These are phyloP conservation scores for Argopecten irradians DNA, from an alignment of 1,140 invertebrate genomes.

Conservation along the genomic window DNA sequence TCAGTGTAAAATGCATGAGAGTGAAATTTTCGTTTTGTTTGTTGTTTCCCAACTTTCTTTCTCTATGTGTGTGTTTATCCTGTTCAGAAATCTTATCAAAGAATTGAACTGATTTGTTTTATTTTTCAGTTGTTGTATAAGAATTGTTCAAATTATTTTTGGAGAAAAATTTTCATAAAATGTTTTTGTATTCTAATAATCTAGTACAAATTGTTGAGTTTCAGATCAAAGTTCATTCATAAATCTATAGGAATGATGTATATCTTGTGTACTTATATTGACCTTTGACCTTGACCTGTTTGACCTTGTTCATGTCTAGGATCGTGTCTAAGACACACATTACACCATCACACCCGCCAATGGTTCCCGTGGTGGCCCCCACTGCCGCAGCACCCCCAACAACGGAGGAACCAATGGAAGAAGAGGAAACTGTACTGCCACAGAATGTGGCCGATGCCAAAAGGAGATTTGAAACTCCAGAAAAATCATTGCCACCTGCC, in stretches of 20 bases:
- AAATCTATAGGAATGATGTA: neutral
- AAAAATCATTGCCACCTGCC: constrained; percentile 39
- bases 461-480: constrained; percentile 46
- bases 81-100: neutral
- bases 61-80: neutral
- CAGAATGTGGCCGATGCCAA: constrained; percentile 52
- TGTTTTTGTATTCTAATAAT: no score
- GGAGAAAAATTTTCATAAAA: no score
- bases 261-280: neutral
- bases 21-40: neutral
- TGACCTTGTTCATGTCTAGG: neutral
- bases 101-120: no score
- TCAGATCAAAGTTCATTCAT: no score
- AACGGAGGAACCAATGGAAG: constrained; percentile 47
- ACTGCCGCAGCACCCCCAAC: constrained; percentile 20
- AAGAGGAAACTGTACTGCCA: constrained; percentile 47
- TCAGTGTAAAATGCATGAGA: neutral
- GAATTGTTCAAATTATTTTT: no score
- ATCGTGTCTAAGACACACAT: neutral
- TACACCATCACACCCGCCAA: neutral
- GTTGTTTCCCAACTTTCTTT: neutral
- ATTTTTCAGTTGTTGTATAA: no score
- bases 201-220: no score
- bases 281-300: neutral
- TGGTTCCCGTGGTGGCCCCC: constrained; percentile 6